Evolutionary conservation across 2,113 vertebrate species (phyloP), one percentile per base, ranked within the genome.

Genomic region (Chaetura pelagica): DNA sequence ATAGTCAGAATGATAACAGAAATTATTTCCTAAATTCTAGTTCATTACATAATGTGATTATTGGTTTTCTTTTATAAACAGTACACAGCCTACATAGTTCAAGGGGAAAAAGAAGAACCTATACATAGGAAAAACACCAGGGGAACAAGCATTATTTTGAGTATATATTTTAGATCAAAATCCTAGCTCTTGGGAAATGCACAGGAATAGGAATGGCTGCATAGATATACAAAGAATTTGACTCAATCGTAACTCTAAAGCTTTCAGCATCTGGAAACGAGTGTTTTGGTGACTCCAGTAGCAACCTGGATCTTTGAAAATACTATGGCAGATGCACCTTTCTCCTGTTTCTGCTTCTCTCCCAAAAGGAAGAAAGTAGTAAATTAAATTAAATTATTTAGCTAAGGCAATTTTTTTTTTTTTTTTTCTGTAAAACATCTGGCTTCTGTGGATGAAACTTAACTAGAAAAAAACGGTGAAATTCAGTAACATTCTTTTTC

Each of bases 321-420:
- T 59, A 49, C 20, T 9, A 62, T 11, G 24, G 30, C 20, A 71
- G 24, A 49, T 82, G 29, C 1, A 76, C 9, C 9, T 72, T 90
- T 75, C 9, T 17, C 44, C 5, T 71, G 9, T 61, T 66, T 3
- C 15, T 1, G 2, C 3, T 2, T 0, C 4, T 4, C 20, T 27
- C 5, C 12, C 17, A 74, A 69, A 85, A 83, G 5, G 10, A 90
- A 74, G 10, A 54, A 63, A 83, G 52, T 3, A 90, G 16, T 51
- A 62, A 85, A 49, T 8, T 0, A 66, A 59, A 68, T 54, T 27
- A 46, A 57, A 46, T 5, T 74, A 38, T 44, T 52, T 26, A 54
- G 2, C 2, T 21, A 59, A 71, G 71, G 16, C 27, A 92, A 90
- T 44, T 49, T 5, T 24, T 59, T 2, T 4, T 42, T 59, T 88